Conservation (phyloP, 2,888 invertebrate genomes). For the Drosophila demipolita region DNA sequence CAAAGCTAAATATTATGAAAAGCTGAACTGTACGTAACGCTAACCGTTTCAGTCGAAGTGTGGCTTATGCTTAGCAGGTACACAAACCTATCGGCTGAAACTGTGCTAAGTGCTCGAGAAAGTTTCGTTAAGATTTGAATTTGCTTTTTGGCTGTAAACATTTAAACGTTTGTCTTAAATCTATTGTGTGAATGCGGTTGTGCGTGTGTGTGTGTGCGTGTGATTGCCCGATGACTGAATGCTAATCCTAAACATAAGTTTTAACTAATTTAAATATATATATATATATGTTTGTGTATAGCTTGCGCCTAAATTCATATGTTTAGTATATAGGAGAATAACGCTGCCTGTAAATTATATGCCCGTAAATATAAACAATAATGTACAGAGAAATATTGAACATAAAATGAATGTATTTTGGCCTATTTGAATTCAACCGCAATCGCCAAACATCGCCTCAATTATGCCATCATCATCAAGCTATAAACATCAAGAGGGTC, state of each 20-base stretch:
- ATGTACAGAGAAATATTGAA: slow-evolving; percentile 63
- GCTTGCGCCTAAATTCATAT: slow-evolving; percentile 68
- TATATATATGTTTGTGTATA: slow-evolving; percentile 58
- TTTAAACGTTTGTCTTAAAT: slow-evolving; percentile 30
- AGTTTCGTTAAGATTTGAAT: slow-evolving; percentile 39
- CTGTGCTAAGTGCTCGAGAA: neutral
- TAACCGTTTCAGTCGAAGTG: neutral
- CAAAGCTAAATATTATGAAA: neutral
- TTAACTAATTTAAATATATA: slow-evolving; percentile 55
- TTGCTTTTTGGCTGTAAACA: slow-evolving; percentile 45
- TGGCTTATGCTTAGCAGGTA: slow-evolving; percentile 5
- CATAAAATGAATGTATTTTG: slow-evolving; percentile 33
- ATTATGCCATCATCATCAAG: slow-evolving; percentile 71
- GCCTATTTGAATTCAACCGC: slow-evolving; percentile 48
- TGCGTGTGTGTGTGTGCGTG: slow-evolving; percentile 14
- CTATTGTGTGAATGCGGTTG: slow-evolving; percentile 15
- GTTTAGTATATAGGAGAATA: slow-evolving; percentile 30
- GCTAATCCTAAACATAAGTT: slow-evolving; percentile 51
- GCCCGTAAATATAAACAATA: slow-evolving; percentile 57
- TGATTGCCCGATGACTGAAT: slow-evolving; percentile 59
- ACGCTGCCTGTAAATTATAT: slow-evolving; percentile 72
- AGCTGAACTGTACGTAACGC: neutral
- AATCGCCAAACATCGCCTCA: slow-evolving; percentile 37
- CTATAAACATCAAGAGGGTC: slow-evolving; percentile 62
- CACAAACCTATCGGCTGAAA: neutral